Base-by-base conservation (phyloP, 2,888 invertebrate species). In the Ametastegia equiseti region DNA sequence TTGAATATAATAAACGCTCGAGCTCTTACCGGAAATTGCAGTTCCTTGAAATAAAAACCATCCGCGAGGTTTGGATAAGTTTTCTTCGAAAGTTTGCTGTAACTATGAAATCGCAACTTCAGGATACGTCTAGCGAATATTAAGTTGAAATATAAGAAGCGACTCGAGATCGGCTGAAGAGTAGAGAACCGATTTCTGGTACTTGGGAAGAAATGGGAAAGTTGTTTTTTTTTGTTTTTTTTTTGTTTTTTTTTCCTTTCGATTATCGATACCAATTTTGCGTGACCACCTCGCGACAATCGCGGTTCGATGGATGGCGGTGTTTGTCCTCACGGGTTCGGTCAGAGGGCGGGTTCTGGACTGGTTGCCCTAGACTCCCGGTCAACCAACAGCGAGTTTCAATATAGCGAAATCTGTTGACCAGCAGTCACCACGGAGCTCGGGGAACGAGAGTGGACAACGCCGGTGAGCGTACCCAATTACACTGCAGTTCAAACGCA, bases 401-500 rank as follows among this genome's bases (percentile, higher is more conserved):
- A 85, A 86, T 86, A 86, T 86, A 85, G 85, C 85, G 83, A 86
- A 85, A 87, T 86, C 84, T 85, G 83, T 85, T 84, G 83, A 84
- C 81, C 83, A 85, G 27, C 65, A 47, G 47, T 60, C 60, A 39
- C 67, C 60, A 67, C 30, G 67, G 27, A 15, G 30, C 73, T 19
- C 47, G 23, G 23, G 36, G 57, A 65, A 81, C 82, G 85, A 84
- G 86, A 86, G 86, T 84, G 86, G 85, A 85, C 86, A 85, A 85
- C 85, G 86, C 84, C 84, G 86, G 84, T 86, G 84, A 86, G 82
- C 88, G 87, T 88, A 88, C 88, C 91, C 91, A 92, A 92, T 92
- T 91, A 92, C 90, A 91, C 89, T 89, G 90, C 89, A 91, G 91
- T 91, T 92, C 91, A 92, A 91, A 92, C 91, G 91, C 90, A 92